Evolutionary conservation across 2,888 invertebrate species (phyloP).

Genomic region (Euclidia mi): DNA sequence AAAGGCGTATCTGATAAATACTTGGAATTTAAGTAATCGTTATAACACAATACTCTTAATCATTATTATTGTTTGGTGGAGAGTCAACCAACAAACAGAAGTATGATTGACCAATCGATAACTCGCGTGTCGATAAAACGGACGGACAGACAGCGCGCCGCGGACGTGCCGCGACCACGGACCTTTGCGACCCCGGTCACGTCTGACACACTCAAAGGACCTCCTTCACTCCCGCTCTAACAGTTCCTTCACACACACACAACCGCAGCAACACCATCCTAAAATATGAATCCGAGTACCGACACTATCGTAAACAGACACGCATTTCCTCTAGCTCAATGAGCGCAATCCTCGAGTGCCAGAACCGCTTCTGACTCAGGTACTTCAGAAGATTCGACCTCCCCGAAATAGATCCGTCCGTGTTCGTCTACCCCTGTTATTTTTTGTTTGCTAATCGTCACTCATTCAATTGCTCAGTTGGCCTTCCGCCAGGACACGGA

Average conservation of each 20-base stretch:
- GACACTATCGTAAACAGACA: conserved; percentile 72
- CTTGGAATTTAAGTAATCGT: background rate
- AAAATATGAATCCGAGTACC: conserved; percentile 60
- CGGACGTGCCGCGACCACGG: conserved; percentile 56
- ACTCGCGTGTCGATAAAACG: conserved; percentile 13
- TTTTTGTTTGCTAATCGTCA: conserved; percentile 81
- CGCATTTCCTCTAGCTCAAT: conserved; percentile 82
- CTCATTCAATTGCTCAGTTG: conserved; percentile 86
- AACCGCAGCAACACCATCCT: conserved; percentile 38
- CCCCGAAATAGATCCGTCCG: conserved; percentile 83
- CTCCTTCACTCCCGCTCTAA: conserved; percentile 62
- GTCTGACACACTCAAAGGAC: conserved; percentile 80
- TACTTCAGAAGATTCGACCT: conserved; percentile 81
- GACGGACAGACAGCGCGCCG: conserved; percentile 52
- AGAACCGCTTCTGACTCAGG: conserved; percentile 78
- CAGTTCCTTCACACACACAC: conserved; percentile 50
- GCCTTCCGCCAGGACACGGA: conserved; percentile 83
- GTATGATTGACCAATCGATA: conserved; percentile 29
- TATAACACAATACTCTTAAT: background rate
- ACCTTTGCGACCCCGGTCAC: conserved; percentile 75
- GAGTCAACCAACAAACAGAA: conserved; percentile 13
- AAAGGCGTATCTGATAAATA: no score
- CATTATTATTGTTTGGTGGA: background rate
- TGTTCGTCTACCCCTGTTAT: conserved; percentile 83
- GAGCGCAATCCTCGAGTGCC: conserved; percentile 76